Conservation (phyloP, 2,888 invertebrate genomes). For the Ceriagrion tenellum region DNA sequence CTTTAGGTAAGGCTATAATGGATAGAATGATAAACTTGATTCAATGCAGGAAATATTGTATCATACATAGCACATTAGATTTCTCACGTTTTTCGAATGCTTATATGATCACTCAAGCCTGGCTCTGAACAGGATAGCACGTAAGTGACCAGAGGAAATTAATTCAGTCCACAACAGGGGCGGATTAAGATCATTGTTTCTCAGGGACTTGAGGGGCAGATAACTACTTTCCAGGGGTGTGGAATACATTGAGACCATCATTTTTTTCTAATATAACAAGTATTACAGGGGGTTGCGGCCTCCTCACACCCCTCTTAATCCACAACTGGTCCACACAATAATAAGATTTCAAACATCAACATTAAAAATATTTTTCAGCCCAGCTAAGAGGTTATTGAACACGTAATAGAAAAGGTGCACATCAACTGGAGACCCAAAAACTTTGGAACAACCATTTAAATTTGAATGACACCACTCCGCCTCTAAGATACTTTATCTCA, state of each 20-base stretch:
- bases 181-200: too few relatives aligned
- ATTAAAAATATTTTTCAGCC: not conserved
- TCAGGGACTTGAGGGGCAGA: too few relatives aligned
- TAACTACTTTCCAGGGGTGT: too few relatives aligned
- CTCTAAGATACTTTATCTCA: not conserved
- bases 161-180: not conserved
- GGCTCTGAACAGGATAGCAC: not conserved
- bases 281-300: too few relatives aligned
- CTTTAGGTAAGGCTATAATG: not conserved
- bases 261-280: too few relatives aligned
- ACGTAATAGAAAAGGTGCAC: not conserved
- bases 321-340: too few relatives aligned
- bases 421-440: not conserved
- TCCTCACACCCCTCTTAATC: too few relatives aligned
- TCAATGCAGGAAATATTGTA: not conserved
- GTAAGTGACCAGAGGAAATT: not conserved
- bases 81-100: not conserved
- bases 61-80: not conserved
- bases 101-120: not conserved
- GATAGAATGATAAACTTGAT: not conserved
- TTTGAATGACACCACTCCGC: not conserved
- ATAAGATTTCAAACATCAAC: not conserved
- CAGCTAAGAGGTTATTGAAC: not conserved
- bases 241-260: too few relatives aligned
- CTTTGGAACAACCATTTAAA: not conserved